Evolutionary conservation across 2,113 vertebrate species (phyloP).

Genomic region (Geococcyx californianus): DNA sequence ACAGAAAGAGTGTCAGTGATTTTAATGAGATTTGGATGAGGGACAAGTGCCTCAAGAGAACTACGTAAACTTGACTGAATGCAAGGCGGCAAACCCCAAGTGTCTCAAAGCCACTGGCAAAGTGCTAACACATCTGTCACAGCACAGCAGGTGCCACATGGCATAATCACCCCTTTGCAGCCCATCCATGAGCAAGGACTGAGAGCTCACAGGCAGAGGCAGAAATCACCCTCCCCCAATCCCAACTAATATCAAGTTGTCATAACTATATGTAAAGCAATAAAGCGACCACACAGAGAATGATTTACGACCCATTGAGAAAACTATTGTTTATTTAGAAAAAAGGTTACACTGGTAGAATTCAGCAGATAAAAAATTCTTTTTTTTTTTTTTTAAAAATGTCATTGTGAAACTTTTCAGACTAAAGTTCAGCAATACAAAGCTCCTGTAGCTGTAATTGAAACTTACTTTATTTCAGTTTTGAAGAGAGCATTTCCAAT

Average conservation of each 20-base stretch:
- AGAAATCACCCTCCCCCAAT: background rate
- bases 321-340: slow-evolving; percentile 99
- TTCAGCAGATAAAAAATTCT: slow-evolving; percentile 93
- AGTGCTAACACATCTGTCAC: background rate
- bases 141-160: background rate
- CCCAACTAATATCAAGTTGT: background rate
- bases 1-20: background rate
- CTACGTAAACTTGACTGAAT: background rate
- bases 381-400: slow-evolving; percentile 86
- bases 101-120: background rate
- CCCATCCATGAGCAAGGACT: too few species aligned
- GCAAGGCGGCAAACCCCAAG: background rate
- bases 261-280: background rate
- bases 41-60: background rate
- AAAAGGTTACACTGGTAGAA: slow-evolving; percentile 97
- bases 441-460: slow-evolving; percentile 82
- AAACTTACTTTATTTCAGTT: slow-evolving; percentile 77
- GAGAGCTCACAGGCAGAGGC: background rate
- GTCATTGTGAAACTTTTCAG: slow-evolving; percentile 88
- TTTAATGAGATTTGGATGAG: background rate
- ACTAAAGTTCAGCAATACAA: slow-evolving; percentile 87
- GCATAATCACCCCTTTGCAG: too few species aligned
- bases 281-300: slow-evolving; percentile 77
- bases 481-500: slow-evolving; percentile 78
- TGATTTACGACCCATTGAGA: slow-evolving; percentile 91